Percentiles rank a stretch among this genome's conserved stretches.
Conservation (phyloP, 2,113 vertebrate species). For the Todiramphus chloris region DNA sequence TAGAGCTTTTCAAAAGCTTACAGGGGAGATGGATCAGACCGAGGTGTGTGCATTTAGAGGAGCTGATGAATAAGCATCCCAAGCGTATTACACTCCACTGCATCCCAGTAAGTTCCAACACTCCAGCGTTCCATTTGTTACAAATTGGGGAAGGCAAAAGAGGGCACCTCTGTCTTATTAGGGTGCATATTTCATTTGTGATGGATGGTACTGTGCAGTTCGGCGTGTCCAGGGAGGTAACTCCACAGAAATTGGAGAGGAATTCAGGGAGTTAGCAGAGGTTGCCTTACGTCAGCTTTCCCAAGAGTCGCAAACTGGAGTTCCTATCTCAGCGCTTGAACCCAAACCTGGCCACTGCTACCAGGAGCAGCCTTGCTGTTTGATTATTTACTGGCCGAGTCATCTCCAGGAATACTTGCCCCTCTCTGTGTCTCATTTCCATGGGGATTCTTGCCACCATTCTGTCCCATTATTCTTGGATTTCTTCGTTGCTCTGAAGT, state of each 20-base stretch:
- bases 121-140: background rate
- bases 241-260: background rate
- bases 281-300: background rate
- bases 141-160: background rate
- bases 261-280: background rate
- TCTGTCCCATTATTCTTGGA: background rate
- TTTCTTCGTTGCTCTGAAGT: background rate
- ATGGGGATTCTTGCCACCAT: background rate
- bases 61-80: background rate
- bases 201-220: background rate
- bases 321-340: background rate
- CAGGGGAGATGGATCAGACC: background rate
- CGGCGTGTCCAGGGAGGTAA: background rate
- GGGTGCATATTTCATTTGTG: background rate
- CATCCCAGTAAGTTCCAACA: background rate
- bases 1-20: conserved; percentile 17
- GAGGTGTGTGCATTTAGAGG: conserved; percentile 32
- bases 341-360: background rate
- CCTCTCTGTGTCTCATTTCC: background rate
- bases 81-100: background rate
- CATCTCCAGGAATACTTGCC: background rate
- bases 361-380: background rate
- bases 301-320: background rate
- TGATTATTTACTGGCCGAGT: background rate
- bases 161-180: background rate